A percentile compares a stretch with the other conserved stretches of the same genome.
These are phyloP conservation scores for Spicauda simplicius DNA, from an alignment of 2,888 invertebrate species.

Conservation along the genomic window DNA sequence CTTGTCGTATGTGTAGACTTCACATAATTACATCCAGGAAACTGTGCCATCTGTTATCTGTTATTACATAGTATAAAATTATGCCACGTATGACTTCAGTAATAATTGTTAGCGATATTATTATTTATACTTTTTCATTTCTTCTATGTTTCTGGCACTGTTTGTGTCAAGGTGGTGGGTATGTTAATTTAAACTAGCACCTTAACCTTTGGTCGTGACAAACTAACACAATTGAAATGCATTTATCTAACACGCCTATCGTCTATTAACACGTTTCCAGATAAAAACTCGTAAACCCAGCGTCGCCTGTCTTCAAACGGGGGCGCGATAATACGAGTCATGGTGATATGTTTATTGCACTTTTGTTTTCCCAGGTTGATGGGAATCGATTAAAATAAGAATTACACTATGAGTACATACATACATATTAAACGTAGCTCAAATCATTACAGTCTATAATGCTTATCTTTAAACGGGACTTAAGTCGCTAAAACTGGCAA, in stretches of 20 bases:
- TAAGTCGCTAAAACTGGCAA: conserved; percentile 21
- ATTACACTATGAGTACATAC: conserved; percentile 28
- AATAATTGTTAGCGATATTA: no score
- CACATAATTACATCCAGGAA: no score
- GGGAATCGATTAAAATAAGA: conserved; percentile 22
- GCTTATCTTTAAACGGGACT: conserved; percentile 28
- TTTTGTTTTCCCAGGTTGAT: conserved; percentile 31
- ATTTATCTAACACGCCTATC: background rate
- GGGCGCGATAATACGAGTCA: background rate
- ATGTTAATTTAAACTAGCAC: no score
- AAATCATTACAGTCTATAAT: conserved; percentile 34
- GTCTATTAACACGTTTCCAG: background rate
- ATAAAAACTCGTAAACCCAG: background rate
- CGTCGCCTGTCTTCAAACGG: background rate
- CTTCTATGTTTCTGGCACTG: no score
- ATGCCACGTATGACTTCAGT: no score
- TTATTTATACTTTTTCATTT: no score
- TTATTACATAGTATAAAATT: no score
- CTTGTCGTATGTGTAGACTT: no score
- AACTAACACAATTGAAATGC: background rate
- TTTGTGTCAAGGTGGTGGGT: no score
- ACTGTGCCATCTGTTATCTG: no score
- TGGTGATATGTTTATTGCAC: conserved; percentile 48
- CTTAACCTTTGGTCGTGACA: no score
- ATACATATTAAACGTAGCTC: conserved; percentile 24